These are phyloP conservation scores for Bostrychus sinensis DNA, from an alignment of 2,113 vertebrate genomes.

Conservation along the genomic window DNA sequence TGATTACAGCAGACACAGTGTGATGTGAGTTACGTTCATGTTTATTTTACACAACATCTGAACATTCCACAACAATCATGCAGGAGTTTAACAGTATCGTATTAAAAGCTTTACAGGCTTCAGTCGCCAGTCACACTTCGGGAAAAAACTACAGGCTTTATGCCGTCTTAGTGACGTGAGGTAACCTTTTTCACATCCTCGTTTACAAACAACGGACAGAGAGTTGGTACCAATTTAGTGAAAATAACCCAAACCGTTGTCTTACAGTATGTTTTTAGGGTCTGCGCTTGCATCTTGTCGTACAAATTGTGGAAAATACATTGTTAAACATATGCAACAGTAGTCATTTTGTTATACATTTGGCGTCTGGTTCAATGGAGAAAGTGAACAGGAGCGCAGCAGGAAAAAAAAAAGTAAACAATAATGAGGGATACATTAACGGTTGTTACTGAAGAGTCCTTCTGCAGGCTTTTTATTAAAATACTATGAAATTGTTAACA, in stretches of 20 bases:
- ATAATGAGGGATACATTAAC: no score
- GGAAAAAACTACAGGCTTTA: slow-evolving; percentile 38
- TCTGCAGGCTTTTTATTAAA: no score
- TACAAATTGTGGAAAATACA: background rate
- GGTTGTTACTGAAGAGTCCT: no score
- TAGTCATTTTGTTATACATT: background rate
- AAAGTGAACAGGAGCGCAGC: no score
- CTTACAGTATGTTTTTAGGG: background rate
- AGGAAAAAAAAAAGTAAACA: no score
- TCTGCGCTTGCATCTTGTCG: no score
- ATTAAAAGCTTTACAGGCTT: slow-evolving; percentile 59
- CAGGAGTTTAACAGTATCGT: slow-evolving; percentile 63
- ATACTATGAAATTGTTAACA: no score
- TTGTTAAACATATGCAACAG: background rate
- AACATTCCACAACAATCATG: slow-evolving; percentile 80
- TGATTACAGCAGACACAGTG: background rate
- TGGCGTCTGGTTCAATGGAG: no score
- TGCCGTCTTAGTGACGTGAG: slow-evolving; percentile 45
- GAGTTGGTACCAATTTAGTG: background rate
- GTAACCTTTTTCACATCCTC: slow-evolving; percentile 25
- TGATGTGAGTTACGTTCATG: slow-evolving; percentile 41
- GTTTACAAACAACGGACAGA: slow-evolving; percentile 16
- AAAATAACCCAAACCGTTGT: background rate
- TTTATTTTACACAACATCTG: slow-evolving; percentile 77
- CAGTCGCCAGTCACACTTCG: slow-evolving; percentile 33